Evolutionary conservation across 1,140 invertebrate species (phyloP).

Genomic region (Drosophila bifasciata): DNA sequence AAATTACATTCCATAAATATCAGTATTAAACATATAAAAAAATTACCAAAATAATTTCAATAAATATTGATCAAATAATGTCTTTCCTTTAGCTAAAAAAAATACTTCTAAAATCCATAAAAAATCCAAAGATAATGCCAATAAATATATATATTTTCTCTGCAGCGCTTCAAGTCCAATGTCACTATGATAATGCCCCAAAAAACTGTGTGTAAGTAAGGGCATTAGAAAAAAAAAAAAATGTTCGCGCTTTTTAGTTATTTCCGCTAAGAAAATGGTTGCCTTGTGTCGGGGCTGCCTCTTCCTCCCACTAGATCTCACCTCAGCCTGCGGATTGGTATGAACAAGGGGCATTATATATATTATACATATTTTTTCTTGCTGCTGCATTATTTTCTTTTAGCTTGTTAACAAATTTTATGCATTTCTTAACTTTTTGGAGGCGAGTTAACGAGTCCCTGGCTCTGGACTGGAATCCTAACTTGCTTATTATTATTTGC

Average conservation of each 20-base stretch:
- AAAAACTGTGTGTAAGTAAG: conserved; percentile 2
- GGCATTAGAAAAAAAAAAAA: conserved; percentile 28
- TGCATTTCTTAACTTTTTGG: conserved; percentile 79
- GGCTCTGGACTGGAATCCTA: conserved; percentile 51
- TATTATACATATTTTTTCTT: neutral
- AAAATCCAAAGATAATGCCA: no score
- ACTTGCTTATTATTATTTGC: conserved; percentile 81
- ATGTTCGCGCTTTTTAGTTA: conserved; percentile 74
- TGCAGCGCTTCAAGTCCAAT: no score
- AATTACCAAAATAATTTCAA: no score
- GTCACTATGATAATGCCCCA: no score
- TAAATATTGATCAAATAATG: no score
- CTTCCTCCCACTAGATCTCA: conserved; percentile 24
- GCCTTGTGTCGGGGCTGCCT: conserved; percentile 32
- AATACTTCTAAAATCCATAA: no score
- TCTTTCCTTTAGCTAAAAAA: no score
- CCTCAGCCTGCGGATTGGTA: conserved; percentile 9
- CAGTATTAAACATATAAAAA: no score
- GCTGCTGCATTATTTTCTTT: conserved; percentile 23
- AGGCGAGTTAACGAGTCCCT: conserved; percentile 72
- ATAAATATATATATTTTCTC: no score
- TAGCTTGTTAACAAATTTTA: conserved; percentile 80
- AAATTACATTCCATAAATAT: no score
- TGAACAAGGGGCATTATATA: conserved; percentile 34
- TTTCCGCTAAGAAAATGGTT: conserved; percentile 73